Evolutionary conservation across 2,888 invertebrate species (phyloP).

Genomic region (Cerastis leucographa): DNA sequence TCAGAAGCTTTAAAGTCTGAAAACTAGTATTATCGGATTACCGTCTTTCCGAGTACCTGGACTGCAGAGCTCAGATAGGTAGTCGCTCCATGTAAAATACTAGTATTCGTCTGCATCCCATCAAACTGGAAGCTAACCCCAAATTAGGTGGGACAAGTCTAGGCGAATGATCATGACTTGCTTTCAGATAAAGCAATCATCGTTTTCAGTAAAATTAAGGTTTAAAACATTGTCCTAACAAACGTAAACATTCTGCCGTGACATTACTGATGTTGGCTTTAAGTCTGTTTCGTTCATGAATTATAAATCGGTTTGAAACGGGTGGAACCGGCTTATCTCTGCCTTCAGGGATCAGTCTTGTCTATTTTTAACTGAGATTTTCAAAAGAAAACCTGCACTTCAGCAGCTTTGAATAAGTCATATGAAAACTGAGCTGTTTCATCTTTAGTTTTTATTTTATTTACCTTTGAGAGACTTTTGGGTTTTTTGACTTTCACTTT

Average conservation of each 20-base stretch:
- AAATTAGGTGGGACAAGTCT: background rate
- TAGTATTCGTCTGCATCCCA: background rate
- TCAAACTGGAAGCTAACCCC: background rate
- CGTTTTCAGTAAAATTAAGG: background rate
- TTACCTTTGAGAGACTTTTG: constrained; percentile 12
- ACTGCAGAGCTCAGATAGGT: background rate
- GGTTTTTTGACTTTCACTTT: background rate
- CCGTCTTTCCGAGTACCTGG: background rate
- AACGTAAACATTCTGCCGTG: background rate
- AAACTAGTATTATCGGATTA: background rate
- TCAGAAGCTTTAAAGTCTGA: background rate
- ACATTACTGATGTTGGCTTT: background rate
- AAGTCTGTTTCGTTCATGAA: constrained; percentile 8
- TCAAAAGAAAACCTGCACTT: constrained; percentile 17
- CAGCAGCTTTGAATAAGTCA: constrained; percentile 32
- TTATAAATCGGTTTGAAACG: constrained; percentile 16
- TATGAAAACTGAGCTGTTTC: constrained; percentile 20
- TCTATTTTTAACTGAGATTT: constrained; percentile 13
- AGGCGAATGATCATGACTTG: background rate
- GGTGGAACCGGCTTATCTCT: constrained; percentile 20
- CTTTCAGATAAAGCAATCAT: too few species aligned
- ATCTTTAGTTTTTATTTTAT: constrained; percentile 1
- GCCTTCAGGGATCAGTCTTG: constrained; percentile 6
- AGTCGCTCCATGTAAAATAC: background rate
- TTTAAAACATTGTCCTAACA: background rate